These are phyloP conservation scores for Tinea trinotella DNA, from an alignment of 2,888 invertebrate species.

Conservation along the genomic window DNA sequence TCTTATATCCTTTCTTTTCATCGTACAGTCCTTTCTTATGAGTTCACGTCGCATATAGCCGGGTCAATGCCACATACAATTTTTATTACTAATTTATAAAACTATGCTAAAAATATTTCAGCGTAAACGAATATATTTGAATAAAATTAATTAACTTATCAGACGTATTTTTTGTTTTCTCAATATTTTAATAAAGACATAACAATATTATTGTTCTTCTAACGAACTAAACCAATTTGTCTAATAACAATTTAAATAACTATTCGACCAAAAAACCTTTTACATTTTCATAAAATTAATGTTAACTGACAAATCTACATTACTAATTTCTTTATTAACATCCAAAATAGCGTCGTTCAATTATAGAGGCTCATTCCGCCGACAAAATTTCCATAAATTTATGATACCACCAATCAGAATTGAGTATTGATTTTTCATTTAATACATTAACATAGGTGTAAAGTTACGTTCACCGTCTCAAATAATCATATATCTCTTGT, in stretches of 20 bases:
- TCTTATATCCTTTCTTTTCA: too few species aligned
- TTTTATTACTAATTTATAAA: too few species aligned
- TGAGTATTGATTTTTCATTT: slow-evolving; percentile 37
- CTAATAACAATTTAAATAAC: background rate
- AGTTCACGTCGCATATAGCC: too few species aligned
- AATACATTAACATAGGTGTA: slow-evolving; percentile 41
- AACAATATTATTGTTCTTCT: too few species aligned
- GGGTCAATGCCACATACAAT: too few species aligned
- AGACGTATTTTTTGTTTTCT: too few species aligned
- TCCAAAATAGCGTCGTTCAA: slow-evolving; percentile 33
- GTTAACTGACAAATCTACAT: slow-evolving; percentile 17
- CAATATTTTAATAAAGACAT: too few species aligned
- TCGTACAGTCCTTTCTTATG: too few species aligned
- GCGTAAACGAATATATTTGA: too few species aligned
- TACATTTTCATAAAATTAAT: slow-evolving; percentile 9
- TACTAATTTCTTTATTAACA: slow-evolving; percentile 29
- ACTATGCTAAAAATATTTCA: too few species aligned
- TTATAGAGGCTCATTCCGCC: slow-evolving; percentile 37
- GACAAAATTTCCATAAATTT: slow-evolving; percentile 26
- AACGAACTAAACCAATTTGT: too few species aligned
- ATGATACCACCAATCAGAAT: slow-evolving; percentile 19
- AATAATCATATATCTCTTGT: slow-evolving; percentile 23
- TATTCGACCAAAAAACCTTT: background rate
- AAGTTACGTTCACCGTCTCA: slow-evolving; percentile 37
- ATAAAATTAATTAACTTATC: too few species aligned